Evolutionary conservation across 2,797 vertebrate genomes (phyloP).

Genomic region (Cetoscarus ocellatus): DNA sequence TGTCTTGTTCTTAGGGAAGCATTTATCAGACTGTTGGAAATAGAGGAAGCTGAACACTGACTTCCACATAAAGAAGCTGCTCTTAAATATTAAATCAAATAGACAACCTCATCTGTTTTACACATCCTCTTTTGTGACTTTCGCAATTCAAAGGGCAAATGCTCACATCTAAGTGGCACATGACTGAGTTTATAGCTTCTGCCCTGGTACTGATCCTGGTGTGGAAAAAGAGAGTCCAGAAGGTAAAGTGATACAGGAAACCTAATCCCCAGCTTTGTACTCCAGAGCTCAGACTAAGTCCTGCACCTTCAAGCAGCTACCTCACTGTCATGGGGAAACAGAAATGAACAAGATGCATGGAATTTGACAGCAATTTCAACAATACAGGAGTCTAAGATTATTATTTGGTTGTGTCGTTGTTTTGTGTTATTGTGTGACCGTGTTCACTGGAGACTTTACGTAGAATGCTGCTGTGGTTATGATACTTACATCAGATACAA

Average conservation of each 20-base stretch:
- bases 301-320: constrained; percentile 1
- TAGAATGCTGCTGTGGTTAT: too few relatives aligned
- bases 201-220: not conserved
- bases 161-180: not conserved
- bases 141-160: not conserved
- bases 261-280: constrained; percentile 53
- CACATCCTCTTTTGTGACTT: not conserved
- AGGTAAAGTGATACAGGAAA: constrained; percentile 64
- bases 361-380: not conserved
- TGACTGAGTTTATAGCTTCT: not conserved
- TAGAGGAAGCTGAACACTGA: not conserved
- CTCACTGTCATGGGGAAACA: not conserved
- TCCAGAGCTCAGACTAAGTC: constrained; percentile 14
- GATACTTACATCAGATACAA: too few relatives aligned
- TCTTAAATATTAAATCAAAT: not conserved
- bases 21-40: not conserved
- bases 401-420: not conserved
- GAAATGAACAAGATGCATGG: not conserved
- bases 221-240: constrained; percentile 21
- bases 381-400: not conserved
- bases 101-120: not conserved
- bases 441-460: too few relatives aligned
- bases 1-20: too few relatives aligned
- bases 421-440: too few relatives aligned
- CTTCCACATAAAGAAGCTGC: not conserved